Base-by-base conservation (phyloP, 2,888 invertebrate genomes). In the Melanargia galathea region DNA sequence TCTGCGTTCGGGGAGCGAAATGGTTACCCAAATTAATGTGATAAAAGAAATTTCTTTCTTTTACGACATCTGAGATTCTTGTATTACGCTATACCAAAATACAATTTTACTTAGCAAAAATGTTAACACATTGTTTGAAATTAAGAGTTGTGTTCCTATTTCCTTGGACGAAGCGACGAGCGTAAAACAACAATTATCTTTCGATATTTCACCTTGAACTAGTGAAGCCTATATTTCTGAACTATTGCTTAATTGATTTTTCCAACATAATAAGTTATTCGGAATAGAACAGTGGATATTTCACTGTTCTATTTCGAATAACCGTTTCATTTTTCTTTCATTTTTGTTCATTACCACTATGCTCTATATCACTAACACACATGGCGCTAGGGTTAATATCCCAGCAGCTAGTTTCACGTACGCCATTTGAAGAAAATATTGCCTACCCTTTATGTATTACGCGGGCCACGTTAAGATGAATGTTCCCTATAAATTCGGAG, bases 371-470 rank as follows among this genome's bases (percentile, higher is more conserved):
- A 18, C 2, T 7, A 26, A 45, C 56, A 68, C 75, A 76, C 73
- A 76, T 77, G 75, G 73, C 71, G 65, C 63, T 70, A 66, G 72
- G 73, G 76, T 75, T 80, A 80, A 81, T 79, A 60, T 64, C 49
- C 55, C 16, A 43, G 43, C 58, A 58, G 55, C 65, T 54, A 60
- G 56, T 60, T 56, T 57, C 60, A 76, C 71, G 72, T 77, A 74
- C 70, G 69, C 71, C 71, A 73, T 66, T 63, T 57, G 24, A 38
- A 35, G 60, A 57, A 66, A 66, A 63, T 63, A 81, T 81, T 82
- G 78, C 79, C 76, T 78, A 76, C 77, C 77, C 79, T 78, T 83
- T 85, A 86, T 86, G 83, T 85, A 86, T 82, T 75, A 73, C 77
- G 75, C 77, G 79, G 79, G 79, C 75, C 67, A 65, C 75, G 72